Base-by-base conservation (phyloP, 2,888 invertebrate genomes). In the Drosophila dives region DNA sequence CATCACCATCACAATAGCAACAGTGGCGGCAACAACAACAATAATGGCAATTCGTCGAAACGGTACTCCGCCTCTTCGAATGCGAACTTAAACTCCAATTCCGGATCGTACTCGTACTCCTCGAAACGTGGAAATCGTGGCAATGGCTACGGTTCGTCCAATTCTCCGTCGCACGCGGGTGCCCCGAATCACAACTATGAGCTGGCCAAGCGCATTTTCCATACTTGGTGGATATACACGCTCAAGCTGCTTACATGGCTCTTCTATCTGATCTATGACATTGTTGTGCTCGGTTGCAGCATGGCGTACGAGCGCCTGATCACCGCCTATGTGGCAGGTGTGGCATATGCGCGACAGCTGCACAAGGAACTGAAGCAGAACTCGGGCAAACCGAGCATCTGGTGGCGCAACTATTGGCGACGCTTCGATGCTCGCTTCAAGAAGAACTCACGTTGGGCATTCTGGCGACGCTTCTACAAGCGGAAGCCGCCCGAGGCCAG, bases 231-330 rank as follows among this genome's bases (percentile, higher is more conserved):
- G 12, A 94, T 93, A 50, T 94, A 94, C 1, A 94, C 94, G 8
- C 93, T 94, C 91, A 95, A 94, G 86, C 95, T 97, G 66, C 92
- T 96, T 64, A 94, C 95, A 67, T 97, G 97, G 97, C 95, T 97
- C 69, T 94, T 96, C 77, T 95, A 96, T 93, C 94, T 97, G 83
- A 94, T 97, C 32, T 96, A 95, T 33, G 97, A 97, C 92, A 96
- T 97, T 81, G 95, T 96, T 81, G 95, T 95, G 69, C 95, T 97
- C 94, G 97, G 97, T 62, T 92, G 90, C 69, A 92, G 92, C 71
- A 93, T 93, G 83, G 88, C 88, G 0, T 93, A 91, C 54, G 93
- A 93, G 40, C 91, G 92, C 8, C 45, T 92, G 15, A 82, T 86
- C 1, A 67, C 82, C 29, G 90, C 86, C 15, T 92, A 90, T 64